These are phyloP conservation scores for Cryptotermes secundus DNA, from an alignment of 1,140 invertebrate species.

Conservation along the genomic window DNA sequence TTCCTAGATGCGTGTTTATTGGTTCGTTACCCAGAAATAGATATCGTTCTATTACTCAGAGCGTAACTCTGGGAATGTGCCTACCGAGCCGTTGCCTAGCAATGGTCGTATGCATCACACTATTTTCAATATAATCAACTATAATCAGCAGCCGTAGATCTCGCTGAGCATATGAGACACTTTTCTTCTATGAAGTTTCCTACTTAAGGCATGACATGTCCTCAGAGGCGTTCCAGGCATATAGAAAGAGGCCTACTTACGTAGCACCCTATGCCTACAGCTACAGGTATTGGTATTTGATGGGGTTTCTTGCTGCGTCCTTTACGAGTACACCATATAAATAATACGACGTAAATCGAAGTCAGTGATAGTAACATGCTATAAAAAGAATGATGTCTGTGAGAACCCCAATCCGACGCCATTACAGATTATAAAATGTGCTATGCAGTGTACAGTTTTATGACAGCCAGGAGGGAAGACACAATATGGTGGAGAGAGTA, in stretches of 20 bases:
- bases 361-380: background rate
- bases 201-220: too few species aligned
- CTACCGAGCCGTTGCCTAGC: too few species aligned
- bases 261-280: background rate
- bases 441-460: background rate
- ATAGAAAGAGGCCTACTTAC: background rate
- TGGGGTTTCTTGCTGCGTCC: background rate
- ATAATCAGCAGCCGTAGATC: too few species aligned
- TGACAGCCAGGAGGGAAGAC: background rate
- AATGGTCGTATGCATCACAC: too few species aligned
- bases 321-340: background rate
- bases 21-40: too few species aligned
- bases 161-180: too few species aligned
- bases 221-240: too few species aligned
- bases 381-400: background rate
- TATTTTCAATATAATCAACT: too few species aligned
- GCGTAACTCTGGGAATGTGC: too few species aligned
- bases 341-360: background rate
- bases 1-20: too few species aligned
- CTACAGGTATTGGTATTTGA: background rate
- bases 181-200: too few species aligned
- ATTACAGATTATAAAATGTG: background rate
- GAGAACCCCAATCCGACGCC: background rate
- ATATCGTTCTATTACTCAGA: too few species aligned
- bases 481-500: background rate